phyloP scores from a whole-genome alignment of 2,113 vertebrate genomes.

The Camelus bactrianus region DNA sequence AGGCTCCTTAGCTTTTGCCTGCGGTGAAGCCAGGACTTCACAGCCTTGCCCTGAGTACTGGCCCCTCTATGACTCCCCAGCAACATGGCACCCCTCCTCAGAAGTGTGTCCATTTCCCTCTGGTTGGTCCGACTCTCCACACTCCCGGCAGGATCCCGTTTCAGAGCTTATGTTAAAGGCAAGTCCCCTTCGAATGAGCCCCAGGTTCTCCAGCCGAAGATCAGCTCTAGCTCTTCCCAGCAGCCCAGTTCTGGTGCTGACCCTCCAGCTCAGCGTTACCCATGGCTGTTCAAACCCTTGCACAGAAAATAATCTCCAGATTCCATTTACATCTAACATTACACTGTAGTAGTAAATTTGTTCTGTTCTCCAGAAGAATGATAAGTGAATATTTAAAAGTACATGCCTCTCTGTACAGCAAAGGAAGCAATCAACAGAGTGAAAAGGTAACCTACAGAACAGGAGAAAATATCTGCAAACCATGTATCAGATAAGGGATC shows the following conservation, averaged over 20 bases:
- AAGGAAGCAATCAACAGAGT: neutral
- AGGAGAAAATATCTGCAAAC: neutral
- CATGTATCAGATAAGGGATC: neutral
- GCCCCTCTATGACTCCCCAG: neutral
- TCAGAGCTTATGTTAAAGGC: neutral
- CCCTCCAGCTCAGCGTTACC: neutral
- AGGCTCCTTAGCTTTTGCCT: neutral
- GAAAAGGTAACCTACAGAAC: neutral
- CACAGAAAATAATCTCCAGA: neutral
- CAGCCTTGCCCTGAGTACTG: neutral
- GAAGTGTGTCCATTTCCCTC: neutral
- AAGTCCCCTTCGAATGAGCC: neutral
- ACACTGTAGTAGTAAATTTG: neutral
- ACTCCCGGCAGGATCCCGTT: neutral
- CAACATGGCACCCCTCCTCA: neutral
- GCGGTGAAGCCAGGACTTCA: neutral
- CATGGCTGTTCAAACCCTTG: neutral
- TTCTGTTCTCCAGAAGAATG: slow-evolving; percentile 18
- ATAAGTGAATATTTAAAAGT: slow-evolving; percentile 20
- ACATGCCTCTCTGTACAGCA: slow-evolving; percentile 81
- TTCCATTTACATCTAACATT: neutral
- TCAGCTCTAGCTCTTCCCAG: neutral
- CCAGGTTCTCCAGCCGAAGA: neutral
- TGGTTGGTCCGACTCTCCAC: neutral
- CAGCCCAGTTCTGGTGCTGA: neutral